Conservation (phyloP, 2,113 vertebrate species). For the Bubo blakistoni region DNA sequence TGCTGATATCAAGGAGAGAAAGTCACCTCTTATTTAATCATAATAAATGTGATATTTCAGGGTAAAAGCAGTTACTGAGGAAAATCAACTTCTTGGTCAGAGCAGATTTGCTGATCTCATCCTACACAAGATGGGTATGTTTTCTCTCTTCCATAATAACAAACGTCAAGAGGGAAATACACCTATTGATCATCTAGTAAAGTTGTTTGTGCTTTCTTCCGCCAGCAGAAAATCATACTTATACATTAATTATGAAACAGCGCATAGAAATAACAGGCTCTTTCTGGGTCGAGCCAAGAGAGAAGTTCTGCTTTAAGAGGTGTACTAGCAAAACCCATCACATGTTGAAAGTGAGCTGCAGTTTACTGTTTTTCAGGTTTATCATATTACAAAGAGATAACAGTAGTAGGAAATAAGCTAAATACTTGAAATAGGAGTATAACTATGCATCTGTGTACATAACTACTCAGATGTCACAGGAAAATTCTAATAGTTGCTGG, state of each 20-base stretch:
- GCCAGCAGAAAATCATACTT: not conserved
- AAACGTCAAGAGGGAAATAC: not conserved
- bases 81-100: conserved; percentile 6
- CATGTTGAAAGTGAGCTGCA: not conserved
- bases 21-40: conserved; percentile 48
- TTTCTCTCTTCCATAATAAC: not conserved
- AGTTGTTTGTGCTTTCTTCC: not conserved
- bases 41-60: conserved; percentile 30
- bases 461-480: not conserved
- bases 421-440: not conserved
- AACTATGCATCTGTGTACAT: not conserved
- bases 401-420: not conserved
- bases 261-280: not conserved
- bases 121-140: not conserved
- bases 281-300: not conserved
- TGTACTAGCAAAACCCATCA: not conserved
- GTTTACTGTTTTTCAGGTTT: not conserved
- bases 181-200: not conserved
- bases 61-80: conserved; percentile 5
- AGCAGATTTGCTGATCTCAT: conserved; percentile 25
- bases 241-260: not conserved
- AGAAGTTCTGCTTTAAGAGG: not conserved
- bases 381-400: not conserved
- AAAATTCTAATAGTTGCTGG: not conserved
- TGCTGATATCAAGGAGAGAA: conserved; percentile 9